Conservation (phyloP, 2,888 invertebrate genomes). For the Teleiodes luculella region DNA sequence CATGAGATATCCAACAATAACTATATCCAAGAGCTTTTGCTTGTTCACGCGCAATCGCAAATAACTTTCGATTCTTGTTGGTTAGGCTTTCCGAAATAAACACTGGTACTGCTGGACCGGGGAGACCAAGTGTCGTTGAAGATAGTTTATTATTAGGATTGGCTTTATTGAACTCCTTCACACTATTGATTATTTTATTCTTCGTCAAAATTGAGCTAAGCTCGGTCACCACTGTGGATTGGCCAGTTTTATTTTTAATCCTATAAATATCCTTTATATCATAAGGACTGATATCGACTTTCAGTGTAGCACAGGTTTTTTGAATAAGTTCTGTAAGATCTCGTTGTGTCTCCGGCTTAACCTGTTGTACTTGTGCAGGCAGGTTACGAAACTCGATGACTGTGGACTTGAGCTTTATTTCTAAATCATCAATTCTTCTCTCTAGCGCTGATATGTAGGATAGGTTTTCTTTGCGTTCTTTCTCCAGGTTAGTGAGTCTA, state of each 20-base stretch:
- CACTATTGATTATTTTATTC: background rate
- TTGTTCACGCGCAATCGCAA: background rate
- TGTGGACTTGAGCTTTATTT: background rate
- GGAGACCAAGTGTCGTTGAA: background rate
- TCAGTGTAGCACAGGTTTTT: background rate
- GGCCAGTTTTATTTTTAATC: background rate
- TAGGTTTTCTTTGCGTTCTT: background rate
- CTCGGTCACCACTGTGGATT: background rate
- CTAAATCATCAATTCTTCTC: background rate
- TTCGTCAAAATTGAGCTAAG: background rate
- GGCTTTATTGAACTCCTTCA: background rate
- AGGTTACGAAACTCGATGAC: background rate
- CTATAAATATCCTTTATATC: background rate
- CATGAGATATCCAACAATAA: background rate
- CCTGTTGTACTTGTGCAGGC: too few species aligned
- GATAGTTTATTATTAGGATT: background rate
- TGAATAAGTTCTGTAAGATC: background rate
- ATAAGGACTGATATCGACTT: background rate
- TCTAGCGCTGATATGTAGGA: background rate
- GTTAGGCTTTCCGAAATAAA: background rate
- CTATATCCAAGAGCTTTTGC: background rate
- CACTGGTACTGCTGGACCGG: background rate
- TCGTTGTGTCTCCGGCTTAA: background rate
- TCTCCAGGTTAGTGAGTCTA: background rate
- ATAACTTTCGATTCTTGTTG: background rate